Evolutionary conservation across 2,888 invertebrate species (phyloP), one percentile per base, ranked within the genome.

Genomic region (Protula sp.): DNA sequence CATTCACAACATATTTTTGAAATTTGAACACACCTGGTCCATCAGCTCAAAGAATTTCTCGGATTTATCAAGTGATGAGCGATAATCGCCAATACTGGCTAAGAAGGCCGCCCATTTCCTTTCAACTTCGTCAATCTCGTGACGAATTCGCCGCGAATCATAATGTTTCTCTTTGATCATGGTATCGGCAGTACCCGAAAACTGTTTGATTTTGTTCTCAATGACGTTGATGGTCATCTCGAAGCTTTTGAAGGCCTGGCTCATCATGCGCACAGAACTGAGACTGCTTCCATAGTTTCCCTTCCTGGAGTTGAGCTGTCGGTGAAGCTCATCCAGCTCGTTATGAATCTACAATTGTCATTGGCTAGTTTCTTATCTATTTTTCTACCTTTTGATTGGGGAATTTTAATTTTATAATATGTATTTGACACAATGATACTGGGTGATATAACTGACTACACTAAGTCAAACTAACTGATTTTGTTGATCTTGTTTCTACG

Each of bases 201-300:
- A 89, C 62, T 85, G 85, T 65, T 86, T 83, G 65, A 91, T 88
- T 72, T 87, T 86, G 72, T 85, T 85, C 75, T 89, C 88, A 68
- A 89, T 82, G 69, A 87, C 14, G 24, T 50, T 5, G 5, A 90
- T 86, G 57, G 89, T 89, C 78, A 87, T 87, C 81, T 91, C 89
- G 77, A 91, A 89, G 72, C 88, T 87, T 64, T 85, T 85, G 76
- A 90, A 91, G 31, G 88, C 87, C 67, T 86, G 82, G 3, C 88
- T 87, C 51, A 87, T 87, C 57, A 87, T 85, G 77, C 86, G 87
- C 4, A 89, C 88, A 45, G 87, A 86, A 4, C 86, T 84, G 67
- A 88, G 82, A 67, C 88, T 89, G 74, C 89, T 89, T 30, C 89
- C 88, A 78, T 86, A 88, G 80, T 88, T 87, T 58, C 86, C 87